Percentiles rank a stretch among this genome's conserved stretches.
Conservation (phyloP, 1,140 invertebrate species). For the Araneus ventricosus region DNA sequence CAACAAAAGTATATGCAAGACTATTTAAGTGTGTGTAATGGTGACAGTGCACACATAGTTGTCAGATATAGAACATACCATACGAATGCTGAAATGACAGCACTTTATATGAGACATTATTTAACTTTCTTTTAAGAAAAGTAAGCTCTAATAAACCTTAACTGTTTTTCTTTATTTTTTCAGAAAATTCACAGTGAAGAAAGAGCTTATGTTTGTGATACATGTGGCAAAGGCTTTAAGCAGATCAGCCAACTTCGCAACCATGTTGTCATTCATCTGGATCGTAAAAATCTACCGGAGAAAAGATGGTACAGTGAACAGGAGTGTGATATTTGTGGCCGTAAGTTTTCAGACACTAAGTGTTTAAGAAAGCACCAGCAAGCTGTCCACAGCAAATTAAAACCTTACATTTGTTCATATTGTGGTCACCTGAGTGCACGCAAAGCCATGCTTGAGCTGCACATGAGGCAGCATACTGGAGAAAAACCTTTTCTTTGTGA, state of each 20-base stretch:
- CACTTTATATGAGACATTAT: too few relatives aligned
- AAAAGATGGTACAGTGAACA: slow-evolving; percentile 84
- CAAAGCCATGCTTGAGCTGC: slow-evolving; percentile 84
- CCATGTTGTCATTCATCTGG: slow-evolving; percentile 83
- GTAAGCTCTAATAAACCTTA: neutral
- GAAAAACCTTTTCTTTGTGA: slow-evolving; percentile 91
- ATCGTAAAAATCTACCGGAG: slow-evolving; percentile 78
- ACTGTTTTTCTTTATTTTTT: neutral
- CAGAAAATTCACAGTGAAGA: slow-evolving; percentile 84
- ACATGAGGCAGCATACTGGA: slow-evolving; percentile 87
- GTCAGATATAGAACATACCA: too few relatives aligned
- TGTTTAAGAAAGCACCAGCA: slow-evolving; percentile 88
- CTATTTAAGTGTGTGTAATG: too few relatives aligned
- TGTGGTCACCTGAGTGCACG: slow-evolving; percentile 86
- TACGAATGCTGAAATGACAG: too few relatives aligned
- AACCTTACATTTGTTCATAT: slow-evolving; percentile 88
- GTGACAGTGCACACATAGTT: too few relatives aligned
- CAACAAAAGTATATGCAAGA: too few relatives aligned
- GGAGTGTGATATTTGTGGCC: slow-evolving; percentile 86
- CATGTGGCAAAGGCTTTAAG: slow-evolving; percentile 85
- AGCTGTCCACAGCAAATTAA: slow-evolving; percentile 88
- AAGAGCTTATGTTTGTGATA: slow-evolving; percentile 83
- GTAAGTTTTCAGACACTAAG: slow-evolving; percentile 87
- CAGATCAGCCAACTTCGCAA: slow-evolving; percentile 84
- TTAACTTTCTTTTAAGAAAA: too few relatives aligned